Evolutionary conservation across 2,888 invertebrate species (phyloP), one percentile per base, ranked within the genome.

Genomic region (Pheosia gnoma): DNA sequence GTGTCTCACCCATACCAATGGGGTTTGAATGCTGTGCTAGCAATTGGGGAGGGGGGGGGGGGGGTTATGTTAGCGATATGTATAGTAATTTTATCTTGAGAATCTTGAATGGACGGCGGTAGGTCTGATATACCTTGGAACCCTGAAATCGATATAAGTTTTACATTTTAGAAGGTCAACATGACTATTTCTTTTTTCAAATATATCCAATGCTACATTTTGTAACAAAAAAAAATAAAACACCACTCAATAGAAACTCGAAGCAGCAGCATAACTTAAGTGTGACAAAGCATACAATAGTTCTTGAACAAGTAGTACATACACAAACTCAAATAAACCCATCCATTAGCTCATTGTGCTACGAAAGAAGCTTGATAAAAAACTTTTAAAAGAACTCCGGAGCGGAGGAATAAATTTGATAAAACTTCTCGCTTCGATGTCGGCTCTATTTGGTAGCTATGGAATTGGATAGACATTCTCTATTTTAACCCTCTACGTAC

Each of bases 381-480:
- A 68, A 62, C 71, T 79, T 75, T 70, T 65, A 60, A 70, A 78
- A 76, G 72, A 83, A 78, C 74, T 69, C 63, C 63, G 64, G 66
- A 62, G 64, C 70, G 64, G 67, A 75, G 68, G 78, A 84, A 84
- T 84, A 84, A 83, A 85, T 84, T 84, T 82, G 81, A 85, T 80
- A 76, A 80, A 82, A 83, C 75, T 77, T 68, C 51, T 25, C 13
- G 51, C 25, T 13, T 25, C 51, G 25, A 51, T 51, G 51, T 47
- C 43, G 43, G 43, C 43, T 43, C n/a, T 49, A 49, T 13, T 13
- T 3, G 8, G 25, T 9, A 51, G 51, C 13, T 13, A 47, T 8
- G 7, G 7, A 25, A 51, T 51, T 51, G n/a, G 51, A 51, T 51
- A 13, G 51, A 51, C 25, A 51, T 51, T 9, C 25, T 51, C 51